phyloP scores from a whole-genome alignment of 2,113 vertebrate genomes.

The Narcine bancroftii region DNA sequence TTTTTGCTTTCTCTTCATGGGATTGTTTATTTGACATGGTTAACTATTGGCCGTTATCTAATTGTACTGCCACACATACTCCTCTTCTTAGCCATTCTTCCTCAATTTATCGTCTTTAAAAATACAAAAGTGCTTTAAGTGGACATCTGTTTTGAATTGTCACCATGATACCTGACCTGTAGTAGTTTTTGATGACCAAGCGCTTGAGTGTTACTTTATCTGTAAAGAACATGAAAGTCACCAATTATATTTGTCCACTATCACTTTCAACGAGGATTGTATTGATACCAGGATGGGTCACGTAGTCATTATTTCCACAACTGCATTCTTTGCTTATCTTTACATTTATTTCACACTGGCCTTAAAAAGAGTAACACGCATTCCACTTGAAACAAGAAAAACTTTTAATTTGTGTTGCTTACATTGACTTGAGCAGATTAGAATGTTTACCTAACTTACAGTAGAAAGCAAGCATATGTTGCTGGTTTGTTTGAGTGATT shows the following conservation, averaged over 20 bases:
- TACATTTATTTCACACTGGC: neutral
- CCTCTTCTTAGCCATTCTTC: neutral
- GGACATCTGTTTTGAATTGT: neutral
- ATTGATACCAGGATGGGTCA: too few species aligned
- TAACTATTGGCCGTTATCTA: neutral
- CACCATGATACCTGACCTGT: neutral
- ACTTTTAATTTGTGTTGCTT: neutral
- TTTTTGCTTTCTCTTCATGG: slow-evolving; percentile 49
- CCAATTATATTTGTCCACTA: neutral
- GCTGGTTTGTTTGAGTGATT: neutral
- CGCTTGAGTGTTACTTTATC: neutral
- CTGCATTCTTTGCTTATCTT: neutral
- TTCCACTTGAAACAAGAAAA: neutral
- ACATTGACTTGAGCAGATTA: neutral
- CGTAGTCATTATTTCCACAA: neutral
- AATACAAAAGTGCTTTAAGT: too few species aligned
- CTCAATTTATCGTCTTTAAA: neutral
- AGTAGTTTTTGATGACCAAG: neutral
- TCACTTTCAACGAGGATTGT: neutral
- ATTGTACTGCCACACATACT: neutral
- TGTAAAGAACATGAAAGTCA: neutral
- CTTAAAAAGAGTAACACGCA: neutral
- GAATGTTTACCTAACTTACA: neutral
- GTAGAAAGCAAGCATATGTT: neutral
- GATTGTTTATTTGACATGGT: slow-evolving; percentile 42